These are phyloP conservation scores for Rhagonycha lutea DNA, from an alignment of 2,888 invertebrate species.

Conservation along the genomic window DNA sequence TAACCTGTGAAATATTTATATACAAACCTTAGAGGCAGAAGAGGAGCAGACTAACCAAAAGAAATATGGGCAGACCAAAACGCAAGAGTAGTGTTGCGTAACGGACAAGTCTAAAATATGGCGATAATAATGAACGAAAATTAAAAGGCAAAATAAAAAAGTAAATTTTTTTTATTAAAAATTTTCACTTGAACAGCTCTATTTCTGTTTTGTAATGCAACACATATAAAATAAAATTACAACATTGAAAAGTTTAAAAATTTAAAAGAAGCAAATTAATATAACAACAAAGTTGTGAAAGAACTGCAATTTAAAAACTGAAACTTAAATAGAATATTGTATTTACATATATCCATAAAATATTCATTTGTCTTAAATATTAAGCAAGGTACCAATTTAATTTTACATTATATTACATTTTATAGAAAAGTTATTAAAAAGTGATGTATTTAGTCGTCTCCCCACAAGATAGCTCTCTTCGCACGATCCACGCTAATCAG, in stretches of 20 bases:
- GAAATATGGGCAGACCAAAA: no score
- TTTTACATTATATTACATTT: not conserved
- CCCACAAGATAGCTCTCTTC: constrained; percentile 83
- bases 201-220: not conserved
- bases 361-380: not conserved
- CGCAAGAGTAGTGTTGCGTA: no score
- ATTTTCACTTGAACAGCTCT: not conserved
- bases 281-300: not conserved
- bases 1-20: no score
- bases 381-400: not conserved
- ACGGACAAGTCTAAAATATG: no score
- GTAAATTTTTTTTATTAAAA: not conserved
- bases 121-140: not conserved
- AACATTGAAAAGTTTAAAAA: not conserved
- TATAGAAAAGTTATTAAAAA: not conserved
- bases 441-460: constrained; percentile 56
- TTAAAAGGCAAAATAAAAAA: not conserved
- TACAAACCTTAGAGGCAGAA: no score
- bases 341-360: not conserved
- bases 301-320: not conserved
- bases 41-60: no score
- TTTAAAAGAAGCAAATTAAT: not conserved
- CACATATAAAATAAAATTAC: not conserved
- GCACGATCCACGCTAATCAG: constrained; percentile 83
- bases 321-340: not conserved